Percentiles rank a stretch among this genome's conserved stretches.
Conservation (phyloP, 1,140 invertebrate species). For the Brachystomella parvula region DNA sequence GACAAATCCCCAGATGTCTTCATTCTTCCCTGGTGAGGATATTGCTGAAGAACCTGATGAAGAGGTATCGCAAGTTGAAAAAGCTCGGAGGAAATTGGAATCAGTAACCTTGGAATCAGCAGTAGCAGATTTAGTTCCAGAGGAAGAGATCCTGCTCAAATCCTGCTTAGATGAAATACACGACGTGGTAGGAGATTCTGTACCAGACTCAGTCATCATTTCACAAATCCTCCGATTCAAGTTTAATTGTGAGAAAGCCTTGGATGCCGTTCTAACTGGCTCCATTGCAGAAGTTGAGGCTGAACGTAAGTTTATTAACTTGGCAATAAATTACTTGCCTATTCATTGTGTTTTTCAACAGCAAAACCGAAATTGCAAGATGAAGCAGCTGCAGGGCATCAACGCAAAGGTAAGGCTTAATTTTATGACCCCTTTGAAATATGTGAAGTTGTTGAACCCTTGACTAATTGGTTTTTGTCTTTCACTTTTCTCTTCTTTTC, state of each 20-base stretch:
- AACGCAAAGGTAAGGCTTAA: no score
- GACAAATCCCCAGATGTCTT: constrained; percentile 57
- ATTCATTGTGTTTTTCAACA: no score
- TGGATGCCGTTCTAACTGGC: constrained; percentile 57
- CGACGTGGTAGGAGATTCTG: constrained; percentile 66
- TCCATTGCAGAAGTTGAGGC: neutral
- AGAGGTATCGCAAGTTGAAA: constrained; percentile 47
- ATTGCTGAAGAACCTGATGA: constrained; percentile 58
- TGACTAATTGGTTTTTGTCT: no score
- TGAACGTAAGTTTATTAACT: constrained; percentile 9
- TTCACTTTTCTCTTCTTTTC: no score
- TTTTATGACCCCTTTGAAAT: no score
- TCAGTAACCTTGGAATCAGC: constrained; percentile 37
- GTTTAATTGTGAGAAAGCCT: constrained; percentile 61
- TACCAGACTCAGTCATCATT: constrained; percentile 60
- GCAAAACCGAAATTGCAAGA: no score
- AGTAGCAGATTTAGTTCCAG: constrained; percentile 28
- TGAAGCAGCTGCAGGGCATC: neutral
- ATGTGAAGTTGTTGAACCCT: no score
- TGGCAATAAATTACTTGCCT: no score
- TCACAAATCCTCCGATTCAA: constrained; percentile 57
- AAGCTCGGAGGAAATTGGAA: constrained; percentile 26
- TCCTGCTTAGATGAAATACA: constrained; percentile 76
- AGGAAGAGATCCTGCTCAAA: constrained; percentile 48
- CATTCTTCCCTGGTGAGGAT: constrained; percentile 61